Conservation (phyloP, 2,888 invertebrate genomes). For the Caenorhabditis japonica region DNA sequence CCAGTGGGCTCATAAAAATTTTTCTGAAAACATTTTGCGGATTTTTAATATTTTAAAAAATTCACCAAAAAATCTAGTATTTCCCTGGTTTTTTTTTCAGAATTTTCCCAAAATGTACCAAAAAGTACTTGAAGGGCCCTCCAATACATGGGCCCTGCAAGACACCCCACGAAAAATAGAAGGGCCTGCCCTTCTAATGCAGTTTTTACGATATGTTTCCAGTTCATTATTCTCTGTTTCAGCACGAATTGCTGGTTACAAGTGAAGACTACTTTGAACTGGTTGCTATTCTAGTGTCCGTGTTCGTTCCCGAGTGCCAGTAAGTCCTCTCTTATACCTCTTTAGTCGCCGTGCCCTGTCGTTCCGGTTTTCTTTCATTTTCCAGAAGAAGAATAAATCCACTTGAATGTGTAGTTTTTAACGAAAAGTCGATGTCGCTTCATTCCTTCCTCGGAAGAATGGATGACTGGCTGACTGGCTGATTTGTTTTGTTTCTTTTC, state of each 20-base stretch:
- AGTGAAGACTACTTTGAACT: slow-evolving; percentile 49
- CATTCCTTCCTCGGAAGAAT: slow-evolving; percentile 14
- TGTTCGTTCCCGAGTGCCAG: slow-evolving; percentile 51
- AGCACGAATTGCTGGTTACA: slow-evolving; percentile 53
- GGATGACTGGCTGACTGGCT: too few species aligned
- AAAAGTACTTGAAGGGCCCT: too few species aligned
- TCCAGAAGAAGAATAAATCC: slow-evolving; percentile 21
- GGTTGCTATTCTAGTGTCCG: slow-evolving; percentile 55
- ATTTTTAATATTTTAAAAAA: too few species aligned
- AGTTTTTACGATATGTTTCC: too few species aligned
- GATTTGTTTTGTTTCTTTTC: slow-evolving; percentile 41
- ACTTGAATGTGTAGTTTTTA: slow-evolving; percentile 34
- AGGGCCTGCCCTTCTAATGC: too few species aligned
- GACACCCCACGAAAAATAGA: too few species aligned
- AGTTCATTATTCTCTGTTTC: slow-evolving; percentile 35
- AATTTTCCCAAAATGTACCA: too few species aligned
- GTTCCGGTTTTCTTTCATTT: slow-evolving; percentile 12
- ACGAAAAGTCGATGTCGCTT: slow-evolving; percentile 16
- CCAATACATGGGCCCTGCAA: too few species aligned
- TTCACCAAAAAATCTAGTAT: too few species aligned
- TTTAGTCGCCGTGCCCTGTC: slow-evolving; percentile 18
- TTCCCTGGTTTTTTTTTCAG: too few species aligned
- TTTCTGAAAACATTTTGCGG: too few species aligned
- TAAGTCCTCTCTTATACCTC: slow-evolving; percentile 28
- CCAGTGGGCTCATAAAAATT: too few species aligned